phyloP scores from a whole-genome alignment of 2,888 invertebrate genomes.

The Palloptera scutellata region DNA sequence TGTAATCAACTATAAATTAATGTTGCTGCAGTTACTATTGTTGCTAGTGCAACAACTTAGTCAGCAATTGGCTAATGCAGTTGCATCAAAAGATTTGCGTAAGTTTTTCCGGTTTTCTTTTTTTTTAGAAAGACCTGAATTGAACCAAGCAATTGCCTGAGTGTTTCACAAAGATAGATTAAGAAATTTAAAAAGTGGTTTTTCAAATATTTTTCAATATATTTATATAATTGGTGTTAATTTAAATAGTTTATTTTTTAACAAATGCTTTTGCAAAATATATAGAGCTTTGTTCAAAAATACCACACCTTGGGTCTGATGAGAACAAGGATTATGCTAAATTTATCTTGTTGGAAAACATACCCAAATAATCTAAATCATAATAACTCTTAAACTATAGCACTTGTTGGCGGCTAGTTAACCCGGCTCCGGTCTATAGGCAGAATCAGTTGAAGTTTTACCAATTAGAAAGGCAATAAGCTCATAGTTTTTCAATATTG shows the following conservation, averaged over 20 bases:
- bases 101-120: slow-evolving; percentile 42
- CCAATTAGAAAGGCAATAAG: too few species aligned
- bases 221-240: too few species aligned
- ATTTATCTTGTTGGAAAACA: too few species aligned
- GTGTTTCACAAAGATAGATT: neutral
- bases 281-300: too few species aligned
- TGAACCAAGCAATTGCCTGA: neutral
- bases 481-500: too few species aligned
- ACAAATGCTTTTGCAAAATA: neutral
- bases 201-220: neutral
- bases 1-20: slow-evolving; percentile 26
- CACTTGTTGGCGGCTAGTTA: too few species aligned
- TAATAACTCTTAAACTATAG: too few species aligned
- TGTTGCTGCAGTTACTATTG: slow-evolving; percentile 23
- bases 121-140: neutral
- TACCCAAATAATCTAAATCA: too few species aligned
- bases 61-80: slow-evolving; percentile 39
- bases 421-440: too few species aligned
- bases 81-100: slow-evolving; percentile 57
- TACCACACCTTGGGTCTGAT: too few species aligned
- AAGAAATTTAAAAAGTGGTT: neutral
- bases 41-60: slow-evolving; percentile 28
- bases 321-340: too few species aligned
- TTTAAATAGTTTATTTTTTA: neutral
- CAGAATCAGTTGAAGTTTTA: too few species aligned